phyloP scores from a whole-genome alignment of 2,888 invertebrate genomes.

The Cephalotes varians region DNA sequence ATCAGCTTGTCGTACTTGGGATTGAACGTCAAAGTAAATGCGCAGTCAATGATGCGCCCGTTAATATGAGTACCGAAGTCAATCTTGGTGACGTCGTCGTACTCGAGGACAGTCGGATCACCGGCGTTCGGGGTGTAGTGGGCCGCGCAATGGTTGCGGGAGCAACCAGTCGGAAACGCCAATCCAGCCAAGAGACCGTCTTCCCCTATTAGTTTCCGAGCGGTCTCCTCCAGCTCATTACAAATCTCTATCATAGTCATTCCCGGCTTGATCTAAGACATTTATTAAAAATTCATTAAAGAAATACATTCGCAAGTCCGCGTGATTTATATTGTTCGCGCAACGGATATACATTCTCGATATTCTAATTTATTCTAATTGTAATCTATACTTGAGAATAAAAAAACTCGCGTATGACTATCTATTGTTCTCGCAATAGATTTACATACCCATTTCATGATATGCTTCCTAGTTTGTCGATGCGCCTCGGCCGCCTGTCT shows the following conservation, averaged over 20 bases:
- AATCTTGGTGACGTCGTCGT: constrained; percentile 99
- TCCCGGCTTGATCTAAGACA: constrained; percentile 93
- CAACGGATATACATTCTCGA: background rate
- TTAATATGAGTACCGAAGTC: constrained; percentile 99
- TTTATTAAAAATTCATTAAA: background rate
- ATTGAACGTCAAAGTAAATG: constrained; percentile 98
- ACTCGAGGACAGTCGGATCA: constrained; percentile 96
- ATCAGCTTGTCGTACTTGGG: constrained; percentile 97
- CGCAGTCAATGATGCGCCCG: constrained; percentile 99
- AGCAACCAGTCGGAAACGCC: constrained; percentile 99
- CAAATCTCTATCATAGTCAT: constrained; percentile 99
- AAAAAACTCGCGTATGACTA: background rate
- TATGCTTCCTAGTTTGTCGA: constrained; percentile 96
- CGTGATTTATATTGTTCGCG: background rate
- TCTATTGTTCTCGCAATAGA: too few relatives aligned
- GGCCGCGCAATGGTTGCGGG: constrained; percentile 99
- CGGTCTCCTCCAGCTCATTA: constrained; percentile 97
- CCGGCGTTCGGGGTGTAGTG: constrained; percentile 99
- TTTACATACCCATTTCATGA: constrained; percentile 91
- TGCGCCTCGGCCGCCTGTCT: constrained; percentile 99
- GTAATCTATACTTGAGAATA: background rate
- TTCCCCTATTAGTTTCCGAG: constrained; percentile 96
- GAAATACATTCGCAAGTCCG: background rate
- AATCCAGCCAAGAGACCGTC: constrained; percentile 97
- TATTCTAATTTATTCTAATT: background rate